A percentile compares a stretch with the other conserved stretches of the same genome.
Evolutionary conservation across 2,888 invertebrate species (phyloP).

Genomic region (Cheilosia urbana): DNA sequence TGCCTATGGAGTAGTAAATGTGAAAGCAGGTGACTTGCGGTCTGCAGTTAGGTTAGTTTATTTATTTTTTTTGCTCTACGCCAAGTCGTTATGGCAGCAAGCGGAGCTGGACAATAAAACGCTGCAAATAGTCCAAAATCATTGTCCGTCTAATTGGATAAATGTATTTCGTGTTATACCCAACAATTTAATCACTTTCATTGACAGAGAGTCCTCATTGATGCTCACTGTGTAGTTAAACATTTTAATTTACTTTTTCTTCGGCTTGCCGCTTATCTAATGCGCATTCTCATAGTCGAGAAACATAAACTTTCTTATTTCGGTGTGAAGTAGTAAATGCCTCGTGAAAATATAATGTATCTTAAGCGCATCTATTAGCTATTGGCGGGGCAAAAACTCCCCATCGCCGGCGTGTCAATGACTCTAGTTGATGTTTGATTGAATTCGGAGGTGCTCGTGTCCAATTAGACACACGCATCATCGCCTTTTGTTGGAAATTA

Average conservation of each 20-base stretch:
- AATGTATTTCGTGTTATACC: conserved; percentile 35
- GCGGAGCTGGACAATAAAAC: conserved; percentile 5
- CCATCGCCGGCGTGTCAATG: too few species aligned
- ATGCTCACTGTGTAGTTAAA: conserved; percentile 17
- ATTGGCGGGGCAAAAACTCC: conserved; percentile 11
- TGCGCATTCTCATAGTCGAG: background rate
- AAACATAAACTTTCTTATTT: conserved; percentile 44
- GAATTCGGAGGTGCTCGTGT: conserved; percentile 27
- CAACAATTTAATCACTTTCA: conserved; percentile 37
- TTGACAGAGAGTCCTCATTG: conserved; percentile 24
- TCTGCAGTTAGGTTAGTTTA: conserved; percentile 32
- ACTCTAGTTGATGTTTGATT: conserved; percentile 8
- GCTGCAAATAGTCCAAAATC: conserved; percentile 8
- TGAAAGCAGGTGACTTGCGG: conserved; percentile 72
- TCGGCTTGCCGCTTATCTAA: conserved; percentile 23
- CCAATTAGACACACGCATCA: conserved; percentile 19
- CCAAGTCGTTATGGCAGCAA: conserved; percentile 10
- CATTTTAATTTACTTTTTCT: conserved; percentile 31
- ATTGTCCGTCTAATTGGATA: conserved; percentile 63
- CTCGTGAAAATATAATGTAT: conserved; percentile 13
- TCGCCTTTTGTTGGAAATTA: conserved; percentile 6
- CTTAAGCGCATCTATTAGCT: background rate
- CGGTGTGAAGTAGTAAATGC: conserved; percentile 4
- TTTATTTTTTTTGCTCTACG: conserved; percentile 26
- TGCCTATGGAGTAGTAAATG: conserved; percentile 61